Base-by-base conservation (phyloP, 23 tunicate species). In the Clavelina lepadiformis region DNA sequence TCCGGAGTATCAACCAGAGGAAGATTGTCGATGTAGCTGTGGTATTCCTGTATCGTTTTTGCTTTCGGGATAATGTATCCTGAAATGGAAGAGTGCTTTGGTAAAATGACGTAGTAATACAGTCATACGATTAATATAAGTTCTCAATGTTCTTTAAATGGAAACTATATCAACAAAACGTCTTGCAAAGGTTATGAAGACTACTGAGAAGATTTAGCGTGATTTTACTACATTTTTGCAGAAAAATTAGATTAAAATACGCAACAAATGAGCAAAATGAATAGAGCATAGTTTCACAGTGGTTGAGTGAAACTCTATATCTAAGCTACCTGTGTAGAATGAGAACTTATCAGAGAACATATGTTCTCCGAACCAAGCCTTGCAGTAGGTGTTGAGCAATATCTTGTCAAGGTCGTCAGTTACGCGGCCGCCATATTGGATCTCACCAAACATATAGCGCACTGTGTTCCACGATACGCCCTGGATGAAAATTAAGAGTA, bases 381-480 rank as follows among this genome's bases (percentile, higher is more conserved):
- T 70, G 75, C 94, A 85, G 52, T 70, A 85, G 11, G 94, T 85
- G 74, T 85, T 85, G 52, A 85, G 79, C 63, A 85, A 32, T 28
- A 65, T 77, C 59, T 85, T 85, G 60, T 85, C 94, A 28, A 85
- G 52, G 54, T 85, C 94, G 31, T 85, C 94, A 21, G 94, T 85
- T 31, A 85, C 94, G 24, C 94, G 79, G 31, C 94, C 94, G 27
- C 94, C 94, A 58, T 85, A 85, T 33, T 77, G 84, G 46, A 85
- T 85, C 46, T 85, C 94, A 2, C 94, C 94, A 52, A 85, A 85
- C 94, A 85, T 85, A 46, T 85, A 85, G 2, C 82, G 79, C 27
- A 85, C 84, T 0, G 94, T 79, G 78, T 56, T 85, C 94, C 94
- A 85, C 18, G 80, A 77, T 38, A 77, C 79, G 2, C 94, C 85